Evolutionary conservation across 2,888 invertebrate genomes (phyloP).

Genomic region (Troides aeacus): DNA sequence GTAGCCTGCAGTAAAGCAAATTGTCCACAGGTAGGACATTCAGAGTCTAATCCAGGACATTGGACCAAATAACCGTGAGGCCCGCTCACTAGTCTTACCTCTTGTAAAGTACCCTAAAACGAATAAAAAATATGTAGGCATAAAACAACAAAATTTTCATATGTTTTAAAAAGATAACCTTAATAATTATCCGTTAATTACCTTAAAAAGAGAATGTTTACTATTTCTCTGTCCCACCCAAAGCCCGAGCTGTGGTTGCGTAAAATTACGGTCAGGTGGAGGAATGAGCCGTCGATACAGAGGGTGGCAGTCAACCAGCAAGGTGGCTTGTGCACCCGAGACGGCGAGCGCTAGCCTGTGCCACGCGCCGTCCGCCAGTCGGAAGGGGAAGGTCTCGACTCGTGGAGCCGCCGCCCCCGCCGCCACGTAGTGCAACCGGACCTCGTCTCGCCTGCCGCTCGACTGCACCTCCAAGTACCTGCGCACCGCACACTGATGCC

Average conservation of each 20-base stretch:
- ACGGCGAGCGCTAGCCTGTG: slow-evolving; percentile 92
- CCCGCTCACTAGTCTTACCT: slow-evolving; percentile 90
- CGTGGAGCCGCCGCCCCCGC: slow-evolving; percentile 82
- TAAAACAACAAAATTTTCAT: neutral
- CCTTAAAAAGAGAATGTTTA: slow-evolving; percentile 93
- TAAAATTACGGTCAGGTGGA: slow-evolving; percentile 88
- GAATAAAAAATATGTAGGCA: neutral
- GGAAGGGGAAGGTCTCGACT: slow-evolving; percentile 92
- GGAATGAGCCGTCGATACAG: slow-evolving; percentile 89
- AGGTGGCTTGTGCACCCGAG: slow-evolving; percentile 90
- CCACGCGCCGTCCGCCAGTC: slow-evolving; percentile 93
- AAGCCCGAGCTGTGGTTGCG: slow-evolving; percentile 85
- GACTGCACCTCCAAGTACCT: slow-evolving; percentile 96
- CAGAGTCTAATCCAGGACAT: slow-evolving; percentile 91
- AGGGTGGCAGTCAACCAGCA: slow-evolving; percentile 92
- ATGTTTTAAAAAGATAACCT: neutral
- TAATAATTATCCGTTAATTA: slow-evolving; percentile 55
- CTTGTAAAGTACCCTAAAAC: slow-evolving; percentile 91
- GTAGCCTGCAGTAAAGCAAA: slow-evolving; percentile 91
- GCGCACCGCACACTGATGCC: slow-evolving; percentile 55
- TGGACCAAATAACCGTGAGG: slow-evolving; percentile 92
- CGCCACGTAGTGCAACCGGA: slow-evolving; percentile 90
- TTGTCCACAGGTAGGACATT: slow-evolving; percentile 95
- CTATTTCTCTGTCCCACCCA: slow-evolving; percentile 94
- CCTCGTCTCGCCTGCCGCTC: slow-evolving; percentile 92